Evolutionary conservation across 2,888 invertebrate genomes (phyloP).

Genomic region (Diarsia rubi): DNA sequence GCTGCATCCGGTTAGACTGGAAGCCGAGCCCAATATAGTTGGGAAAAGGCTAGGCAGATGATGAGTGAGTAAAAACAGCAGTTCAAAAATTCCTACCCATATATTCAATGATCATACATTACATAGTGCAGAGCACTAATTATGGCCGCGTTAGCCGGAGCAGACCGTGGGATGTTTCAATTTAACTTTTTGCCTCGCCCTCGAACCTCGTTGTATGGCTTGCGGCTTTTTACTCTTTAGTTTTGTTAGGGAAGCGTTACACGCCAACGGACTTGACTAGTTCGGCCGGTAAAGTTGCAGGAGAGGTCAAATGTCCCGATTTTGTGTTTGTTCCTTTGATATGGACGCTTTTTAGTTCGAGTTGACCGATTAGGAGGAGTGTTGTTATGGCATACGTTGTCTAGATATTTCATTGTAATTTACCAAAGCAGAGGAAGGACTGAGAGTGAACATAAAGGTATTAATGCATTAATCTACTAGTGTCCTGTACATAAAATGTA

Average conservation of each 20-base stretch:
- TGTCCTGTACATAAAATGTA: too few relatives aligned
- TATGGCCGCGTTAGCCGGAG: constrained; percentile 56
- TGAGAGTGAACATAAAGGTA: neutral
- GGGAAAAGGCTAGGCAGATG: too few relatives aligned
- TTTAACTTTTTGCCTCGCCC: constrained; percentile 79
- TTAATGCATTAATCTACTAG: too few relatives aligned
- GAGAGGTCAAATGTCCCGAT: neutral
- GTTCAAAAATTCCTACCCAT: neutral
- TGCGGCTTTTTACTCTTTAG: constrained; percentile 71
- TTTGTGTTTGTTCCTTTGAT: neutral
- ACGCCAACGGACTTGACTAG: constrained; percentile 23
- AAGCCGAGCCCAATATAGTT: too few relatives aligned
- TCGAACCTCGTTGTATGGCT: constrained; percentile 58
- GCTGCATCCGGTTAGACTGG: too few relatives aligned
- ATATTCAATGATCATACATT: constrained; percentile 35
- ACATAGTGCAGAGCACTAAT: constrained; percentile 48
- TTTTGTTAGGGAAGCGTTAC: constrained; percentile 48
- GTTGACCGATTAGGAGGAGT: neutral
- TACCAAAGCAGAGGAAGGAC: too few relatives aligned
- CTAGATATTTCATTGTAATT: neutral
- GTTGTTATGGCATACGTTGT: neutral
- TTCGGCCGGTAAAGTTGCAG: constrained; percentile 8
- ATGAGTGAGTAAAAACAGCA: neutral
- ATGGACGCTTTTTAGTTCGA: neutral
- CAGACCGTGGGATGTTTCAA: constrained; percentile 78